Evolutionary conservation across 2,888 invertebrate species (phyloP).

Genomic region (Rotaria sp.): DNA sequence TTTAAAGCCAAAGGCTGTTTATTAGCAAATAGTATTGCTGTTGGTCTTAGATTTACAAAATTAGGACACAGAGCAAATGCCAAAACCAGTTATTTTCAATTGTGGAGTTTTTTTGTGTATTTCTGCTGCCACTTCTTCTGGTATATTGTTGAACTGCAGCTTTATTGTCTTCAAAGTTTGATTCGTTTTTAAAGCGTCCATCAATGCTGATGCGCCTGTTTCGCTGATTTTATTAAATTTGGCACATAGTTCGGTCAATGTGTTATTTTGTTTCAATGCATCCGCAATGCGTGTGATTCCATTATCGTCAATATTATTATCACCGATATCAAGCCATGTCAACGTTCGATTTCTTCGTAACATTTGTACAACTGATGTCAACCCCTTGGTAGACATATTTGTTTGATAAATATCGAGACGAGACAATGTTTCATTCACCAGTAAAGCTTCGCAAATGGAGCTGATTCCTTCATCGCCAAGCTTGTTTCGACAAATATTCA

Average conservation of each 20-base stretch:
- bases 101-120: not conserved
- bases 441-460: not conserved
- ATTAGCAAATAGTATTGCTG: too few relatives aligned
- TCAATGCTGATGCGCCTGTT: not conserved
- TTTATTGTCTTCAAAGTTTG: not conserved
- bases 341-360: not conserved
- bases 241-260: not conserved
- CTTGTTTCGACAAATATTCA: not conserved
- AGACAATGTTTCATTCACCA: not conserved
- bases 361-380: not conserved
- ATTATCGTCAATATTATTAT: not conserved
- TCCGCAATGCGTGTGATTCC: not conserved
- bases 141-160: not conserved
- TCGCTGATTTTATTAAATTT: not conserved
- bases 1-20: too few relatives aligned
- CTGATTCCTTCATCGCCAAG: not conserved
- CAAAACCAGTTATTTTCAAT: not conserved
- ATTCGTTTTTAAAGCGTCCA: not conserved
- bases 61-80: not conserved
- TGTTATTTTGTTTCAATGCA: not conserved
- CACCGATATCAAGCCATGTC: not conserved
- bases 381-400: not conserved
- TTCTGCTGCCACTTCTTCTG: not conserved
- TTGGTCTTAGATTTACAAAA: too few relatives aligned
- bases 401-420: not conserved